Evolutionary conservation across 2,888 invertebrate species (phyloP), one percentile per base, ranked within the genome.

Genomic region (Liposcelis brunnea): DNA sequence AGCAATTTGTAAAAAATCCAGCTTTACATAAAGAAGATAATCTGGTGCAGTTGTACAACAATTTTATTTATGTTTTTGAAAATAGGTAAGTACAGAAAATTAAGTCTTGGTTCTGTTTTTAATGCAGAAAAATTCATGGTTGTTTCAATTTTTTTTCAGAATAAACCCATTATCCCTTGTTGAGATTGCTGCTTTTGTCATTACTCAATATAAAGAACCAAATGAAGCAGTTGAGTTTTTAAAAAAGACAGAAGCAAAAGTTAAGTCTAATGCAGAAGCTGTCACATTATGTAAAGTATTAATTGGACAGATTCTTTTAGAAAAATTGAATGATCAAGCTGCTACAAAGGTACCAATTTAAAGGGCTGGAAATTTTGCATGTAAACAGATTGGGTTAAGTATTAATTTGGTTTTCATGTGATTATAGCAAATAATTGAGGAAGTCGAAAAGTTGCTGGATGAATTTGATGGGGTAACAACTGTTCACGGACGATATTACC

Each of bases 401-500:
- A 31, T 14, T 14, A 12, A 31, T 44, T 44, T 10, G 43, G 5
- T 15, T 35, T 35, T 14, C 10, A 6, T 35, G 5, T 35, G 5
- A 6, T 55, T 56, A 10, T 52, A 70, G 68, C 79, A 79, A 59
- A 77, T 91, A 37, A 85, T 94, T 35, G 87, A 89, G 53, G 82
- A 89, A 53, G 74, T 91, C 10, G 85, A 89, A 55, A 75, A 74
- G 18, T 75, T 84, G 12, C 65, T 97, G 12, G 90, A 93, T 55
- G 81, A 82, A 53, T 79, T 89, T 0, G 91, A 94, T 58, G 93
- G 93, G 19, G 80, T 95, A 2, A 90, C 91, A 0, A 72, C 87
- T 0, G 93, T 95, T 0, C 95, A 97, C 59, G 91, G 90, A 19
- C 73, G 89, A 57, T 97, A 89, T 63, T 97, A 94, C 59, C 78